Evolutionary conservation across 1,140 invertebrate genomes (phyloP).

Genomic region (Cataglyphis hispanica): DNA sequence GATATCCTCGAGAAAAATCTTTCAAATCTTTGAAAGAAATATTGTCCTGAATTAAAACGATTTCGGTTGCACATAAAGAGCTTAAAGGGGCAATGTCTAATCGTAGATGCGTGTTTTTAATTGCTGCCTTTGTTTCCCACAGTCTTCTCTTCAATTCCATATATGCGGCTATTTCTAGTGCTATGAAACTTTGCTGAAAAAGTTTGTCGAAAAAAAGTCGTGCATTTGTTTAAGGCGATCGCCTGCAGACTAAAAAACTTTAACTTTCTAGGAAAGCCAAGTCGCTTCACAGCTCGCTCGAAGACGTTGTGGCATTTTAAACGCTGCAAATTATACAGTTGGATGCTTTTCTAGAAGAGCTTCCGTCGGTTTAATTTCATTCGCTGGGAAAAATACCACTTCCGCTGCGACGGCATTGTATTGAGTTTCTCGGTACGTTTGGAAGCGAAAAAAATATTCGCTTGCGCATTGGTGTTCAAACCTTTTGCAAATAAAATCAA

Average conservation of each 20-base stretch:
- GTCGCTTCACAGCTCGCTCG: conserved; percentile 32
- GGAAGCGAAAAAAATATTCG: conserved; percentile 3
- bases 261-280: conserved; percentile 39
- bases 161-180: neutral
- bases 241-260: conserved; percentile 45
- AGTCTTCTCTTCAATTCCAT: neutral
- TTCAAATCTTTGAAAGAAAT: neutral
- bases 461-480: conserved; percentile 34
- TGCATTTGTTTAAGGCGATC: conserved; percentile 55
- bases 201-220: conserved; percentile 4
- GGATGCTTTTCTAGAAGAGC: conserved; percentile 42
- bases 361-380: conserved; percentile 59
- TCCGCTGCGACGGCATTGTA: conserved; percentile 13
- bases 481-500: neutral
- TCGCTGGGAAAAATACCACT: conserved; percentile 48
- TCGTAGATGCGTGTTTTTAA: neutral
- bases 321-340: conserved; percentile 47
- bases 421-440: neutral
- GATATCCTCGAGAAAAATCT: neutral
- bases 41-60: neutral
- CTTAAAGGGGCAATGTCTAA: neutral
- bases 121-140: neutral
- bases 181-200: conserved; percentile 19
- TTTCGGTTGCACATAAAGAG: neutral
- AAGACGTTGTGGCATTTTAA: conserved; percentile 55